A percentile compares a stretch with the other conserved stretches of the same genome.
Evolutionary conservation across 2,797 vertebrate species (phyloP).

Genomic region (Enteromius viviparus): DNA sequence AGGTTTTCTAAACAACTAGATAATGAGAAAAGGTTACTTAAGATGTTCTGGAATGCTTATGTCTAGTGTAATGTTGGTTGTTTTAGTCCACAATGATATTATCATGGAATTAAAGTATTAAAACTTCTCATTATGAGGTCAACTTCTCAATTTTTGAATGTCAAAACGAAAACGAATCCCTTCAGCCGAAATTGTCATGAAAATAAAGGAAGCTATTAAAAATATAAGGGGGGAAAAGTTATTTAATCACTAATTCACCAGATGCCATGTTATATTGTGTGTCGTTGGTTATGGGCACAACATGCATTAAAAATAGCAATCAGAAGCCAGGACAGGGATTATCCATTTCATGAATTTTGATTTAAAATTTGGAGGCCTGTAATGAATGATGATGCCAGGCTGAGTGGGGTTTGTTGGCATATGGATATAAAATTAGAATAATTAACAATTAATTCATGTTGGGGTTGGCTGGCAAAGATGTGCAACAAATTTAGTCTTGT

Average conservation of each 20-base stretch:
- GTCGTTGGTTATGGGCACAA: not conserved
- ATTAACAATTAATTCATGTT: slow-evolving; percentile 1
- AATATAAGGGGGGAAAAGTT: not conserved
- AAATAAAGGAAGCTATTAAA: not conserved
- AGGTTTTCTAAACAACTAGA: not conserved
- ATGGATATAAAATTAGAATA: not conserved
- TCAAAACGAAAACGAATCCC: not conserved
- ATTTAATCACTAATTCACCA: not conserved
- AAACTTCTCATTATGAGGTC: not conserved
- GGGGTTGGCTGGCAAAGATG: not conserved
- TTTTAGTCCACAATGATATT: not conserved
- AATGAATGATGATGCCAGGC: slow-evolving; percentile 7
- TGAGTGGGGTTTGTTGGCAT: not conserved
- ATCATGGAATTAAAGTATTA: not conserved
- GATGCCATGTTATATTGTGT: not conserved
- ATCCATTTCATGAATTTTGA: slow-evolving; percentile 14
- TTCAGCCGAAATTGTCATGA: not conserved
- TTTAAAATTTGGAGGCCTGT: slow-evolving; percentile 22
- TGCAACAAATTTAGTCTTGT: not conserved
- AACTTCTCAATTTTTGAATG: not conserved
- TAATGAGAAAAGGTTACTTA: not conserved
- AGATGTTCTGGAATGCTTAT: not conserved
- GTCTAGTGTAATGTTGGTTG: not conserved
- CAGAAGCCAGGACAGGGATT: not conserved
- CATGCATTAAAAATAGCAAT: not conserved